Base-by-base conservation (phyloP, 2,888 invertebrate genomes). In the Hemicrepidius hirtus region DNA sequence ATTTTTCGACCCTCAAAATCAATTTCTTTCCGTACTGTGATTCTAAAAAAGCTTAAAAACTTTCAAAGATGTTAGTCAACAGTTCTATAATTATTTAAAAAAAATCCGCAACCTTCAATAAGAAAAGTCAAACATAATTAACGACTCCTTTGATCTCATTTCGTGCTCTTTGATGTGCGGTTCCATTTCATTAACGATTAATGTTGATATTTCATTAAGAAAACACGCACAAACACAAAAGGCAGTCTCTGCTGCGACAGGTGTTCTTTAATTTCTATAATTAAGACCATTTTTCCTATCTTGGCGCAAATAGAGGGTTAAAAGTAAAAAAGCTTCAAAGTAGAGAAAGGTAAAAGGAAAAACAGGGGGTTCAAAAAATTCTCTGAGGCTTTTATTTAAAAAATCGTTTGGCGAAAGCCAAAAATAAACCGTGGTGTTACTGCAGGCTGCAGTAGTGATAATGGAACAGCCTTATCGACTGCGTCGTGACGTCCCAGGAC, bases 401-500 rank as follows among this genome's bases (percentile, higher is more conserved):
- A 60, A 28, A 70, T 53, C 62, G 59, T 65, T 63, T 72, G 60
- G 68, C 53, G 60, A 55, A 63, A 53, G 60, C 70, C 53, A 55
- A 55, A 63, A 53, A 13, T 28, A 53, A 71, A 65, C 57, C 20
- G 12, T 44, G 28, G 18, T 63, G 35, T n/a, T 53, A 63, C 71
- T 77, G 77, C 74, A 75, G 76, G 76, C 81, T 81, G 80, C 81
- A 80, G 75, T 80, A 78, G 35, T 62, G 16, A 80, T 66, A 73
- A 67, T 66, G 71, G 78, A 73, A 76, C 49, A 71, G 76, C 74
- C 76, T 76, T 77, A 75, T 79, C 68, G 78, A 76, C 68, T 70
- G 57, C 73, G 74, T 66, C 71, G 74, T 78, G 79, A 79, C 81
- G 78, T 77, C 78, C 69, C 74, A 68, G 55, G 65, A 46, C 60